Base-by-base conservation (phyloP, 2,113 vertebrate genomes). In the Halcyon senegalensis region DNA sequence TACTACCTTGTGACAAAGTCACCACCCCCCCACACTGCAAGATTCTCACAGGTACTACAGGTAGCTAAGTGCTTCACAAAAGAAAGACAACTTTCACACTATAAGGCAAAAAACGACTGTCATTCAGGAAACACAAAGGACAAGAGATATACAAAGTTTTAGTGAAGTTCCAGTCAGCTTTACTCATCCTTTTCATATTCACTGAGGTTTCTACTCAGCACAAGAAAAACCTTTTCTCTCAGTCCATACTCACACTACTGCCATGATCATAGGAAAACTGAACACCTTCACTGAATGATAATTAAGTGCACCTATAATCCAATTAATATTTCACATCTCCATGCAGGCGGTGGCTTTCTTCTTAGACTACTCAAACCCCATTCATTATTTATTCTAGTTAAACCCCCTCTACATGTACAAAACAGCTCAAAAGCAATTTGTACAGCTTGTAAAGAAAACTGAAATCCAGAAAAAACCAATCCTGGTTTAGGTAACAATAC, bases 311-410 rank as follows among this genome's bases (percentile, higher is more conserved):
- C 68, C 46, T 94, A 46, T 81, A 94, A 92, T 63, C 64, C 68
- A 95, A 95, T 93, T 95, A 92, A 67, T 77, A 70, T 70, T 94
- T 93, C 68, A 77, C 46, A 59, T 85, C 41, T 95, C 43, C 37
- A 77, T 33, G 33, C 37, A 94, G 68, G 31, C 41, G 84, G 56
- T 39, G 30, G 46, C 90, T 96, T 96, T 95, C 75, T 94, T 95
- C 73, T 88, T 62, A 81, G n/a, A 86, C 41, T 46, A 94, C 24
- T 64, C 67, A 90, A 94, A 63, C 11, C 13, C 25, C 63, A 23
- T 70, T 85, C 50, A 43, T 84, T 63, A 64, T 48, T 84, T 18
- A 44, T 12, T 66, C 62, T 4, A 58, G 10, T 30, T 64, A 31
- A 33, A 63, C 53, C 27, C 53, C 15, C 53, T 55, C 53, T 55